Percentiles rank a stretch among this genome's conserved stretches.
Evolutionary conservation across 2,888 invertebrate species (phyloP).

Genomic region (Andrena camellia): DNA sequence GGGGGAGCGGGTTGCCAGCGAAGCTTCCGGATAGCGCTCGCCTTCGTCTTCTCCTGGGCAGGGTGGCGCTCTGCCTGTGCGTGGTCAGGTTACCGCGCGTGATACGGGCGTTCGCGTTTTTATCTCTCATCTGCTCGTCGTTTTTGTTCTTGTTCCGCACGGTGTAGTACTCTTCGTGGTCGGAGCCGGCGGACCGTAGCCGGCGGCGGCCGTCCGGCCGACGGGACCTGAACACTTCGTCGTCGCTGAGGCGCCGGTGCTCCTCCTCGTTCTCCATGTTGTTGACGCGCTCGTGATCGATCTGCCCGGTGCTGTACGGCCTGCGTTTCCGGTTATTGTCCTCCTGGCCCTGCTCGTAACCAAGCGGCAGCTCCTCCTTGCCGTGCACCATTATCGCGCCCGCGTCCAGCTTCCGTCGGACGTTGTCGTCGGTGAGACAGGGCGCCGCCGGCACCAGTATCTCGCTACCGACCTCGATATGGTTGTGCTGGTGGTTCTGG

Average conservation of each 20-base stretch:
- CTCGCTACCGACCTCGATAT: constrained; percentile 84
- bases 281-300: constrained; percentile 73
- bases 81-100: constrained; percentile 63
- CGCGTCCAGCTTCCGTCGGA: constrained; percentile 86
- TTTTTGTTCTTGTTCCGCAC: constrained; percentile 57
- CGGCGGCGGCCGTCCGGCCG: constrained; percentile 55
- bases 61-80: constrained; percentile 81
- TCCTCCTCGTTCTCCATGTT: constrained; percentile 74
- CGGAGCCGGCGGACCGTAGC: constrained; percentile 64
- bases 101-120: constrained; percentile 76
- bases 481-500: constrained; percentile 77
- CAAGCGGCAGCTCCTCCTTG: constrained; percentile 90
- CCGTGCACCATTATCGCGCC: constrained; percentile 87
- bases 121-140: constrained; percentile 73
- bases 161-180: constrained; percentile 68
- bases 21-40: constrained; percentile 81
- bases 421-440: constrained; percentile 82
- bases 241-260: constrained; percentile 66
- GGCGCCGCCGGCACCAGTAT: constrained; percentile 81
- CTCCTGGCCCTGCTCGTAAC: constrained; percentile 81
- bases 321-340: constrained; percentile 66
- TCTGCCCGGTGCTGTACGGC: constrained; percentile 69
- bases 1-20: constrained; percentile 86
- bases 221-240: constrained; percentile 62
- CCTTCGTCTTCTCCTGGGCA: constrained; percentile 81